Conservation (phyloP, 2,797 vertebrate species). For the Microhierax caerulescens region DNA sequence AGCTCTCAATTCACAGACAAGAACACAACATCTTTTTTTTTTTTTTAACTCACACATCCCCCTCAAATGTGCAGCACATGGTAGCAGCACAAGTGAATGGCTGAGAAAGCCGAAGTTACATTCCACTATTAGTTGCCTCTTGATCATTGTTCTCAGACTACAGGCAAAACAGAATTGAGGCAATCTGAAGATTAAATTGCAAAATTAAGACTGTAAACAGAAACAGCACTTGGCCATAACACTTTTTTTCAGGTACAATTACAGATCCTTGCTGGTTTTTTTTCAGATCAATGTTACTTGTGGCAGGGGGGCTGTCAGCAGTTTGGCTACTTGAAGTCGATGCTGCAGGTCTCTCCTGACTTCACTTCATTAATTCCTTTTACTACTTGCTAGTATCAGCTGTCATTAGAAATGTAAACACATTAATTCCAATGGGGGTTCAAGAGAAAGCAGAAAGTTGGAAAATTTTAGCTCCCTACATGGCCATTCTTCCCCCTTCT, state of each 20-base stretch:
- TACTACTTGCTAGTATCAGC: not conserved
- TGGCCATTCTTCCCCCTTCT: not conserved
- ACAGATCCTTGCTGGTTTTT: not conserved
- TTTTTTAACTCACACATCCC: not conserved
- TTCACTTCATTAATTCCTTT: not conserved
- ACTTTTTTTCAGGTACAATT: not conserved
- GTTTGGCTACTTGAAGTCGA: not conserved
- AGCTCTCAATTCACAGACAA: not conserved
- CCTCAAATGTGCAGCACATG: rapidly evolving
- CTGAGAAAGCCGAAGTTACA: not conserved
- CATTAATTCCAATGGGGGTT: not conserved
- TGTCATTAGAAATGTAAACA: not conserved
- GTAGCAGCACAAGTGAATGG: not conserved
- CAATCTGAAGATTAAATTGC: not conserved
- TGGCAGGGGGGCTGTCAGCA: not conserved
- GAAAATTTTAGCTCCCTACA: not conserved
- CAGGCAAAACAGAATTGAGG: not conserved
- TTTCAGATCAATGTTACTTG: not conserved
- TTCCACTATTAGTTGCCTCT: not conserved
- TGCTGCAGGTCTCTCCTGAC: not conserved
- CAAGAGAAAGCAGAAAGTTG: not conserved
- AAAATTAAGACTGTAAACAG: not conserved
- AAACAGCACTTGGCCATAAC: not conserved
- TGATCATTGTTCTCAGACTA: not conserved
- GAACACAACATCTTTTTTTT: not conserved